Percentiles rank a stretch among this genome's conserved stretches.
phyloP scores from a whole-genome alignment of 2,113 vertebrate genomes.

The Otus sunia region DNA sequence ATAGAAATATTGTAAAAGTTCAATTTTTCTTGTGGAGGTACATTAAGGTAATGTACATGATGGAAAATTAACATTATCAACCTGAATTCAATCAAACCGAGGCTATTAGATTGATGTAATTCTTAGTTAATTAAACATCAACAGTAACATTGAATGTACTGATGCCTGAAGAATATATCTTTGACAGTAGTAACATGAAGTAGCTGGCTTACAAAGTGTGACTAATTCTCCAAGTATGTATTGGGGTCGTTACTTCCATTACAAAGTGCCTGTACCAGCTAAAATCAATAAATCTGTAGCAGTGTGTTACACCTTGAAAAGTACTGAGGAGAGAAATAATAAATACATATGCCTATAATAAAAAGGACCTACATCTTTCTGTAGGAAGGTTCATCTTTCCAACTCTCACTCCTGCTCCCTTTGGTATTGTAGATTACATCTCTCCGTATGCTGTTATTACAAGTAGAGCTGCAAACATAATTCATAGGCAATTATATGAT shows the following conservation, averaged over 20 bases:
- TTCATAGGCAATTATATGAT: background rate
- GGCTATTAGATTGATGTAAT: constrained; percentile 57
- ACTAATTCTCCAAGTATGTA: background rate
- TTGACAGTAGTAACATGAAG: background rate
- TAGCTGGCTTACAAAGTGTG: background rate
- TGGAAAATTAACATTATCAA: constrained; percentile 74
- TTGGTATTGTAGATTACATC: background rate
- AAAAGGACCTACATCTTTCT: background rate
- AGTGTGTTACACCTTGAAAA: background rate
- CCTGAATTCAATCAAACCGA: constrained; percentile 66
- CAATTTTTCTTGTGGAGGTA: constrained; percentile 46
- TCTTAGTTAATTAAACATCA: constrained; percentile 65
- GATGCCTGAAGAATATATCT: constrained; percentile 13
- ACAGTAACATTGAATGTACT: background rate
- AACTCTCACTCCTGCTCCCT: background rate
- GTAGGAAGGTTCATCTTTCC: background rate
- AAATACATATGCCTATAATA: background rate
- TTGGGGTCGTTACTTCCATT: constrained; percentile 7
- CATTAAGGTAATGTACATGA: constrained; percentile 63
- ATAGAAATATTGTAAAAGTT: constrained; percentile 64
- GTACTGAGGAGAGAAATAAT: background rate
- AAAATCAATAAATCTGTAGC: background rate
- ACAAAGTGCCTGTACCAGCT: background rate
- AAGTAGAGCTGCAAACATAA: background rate
- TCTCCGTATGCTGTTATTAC: background rate